phyloP scores from a whole-genome alignment of 2,888 invertebrate genomes.

The Diaperis boleti region DNA sequence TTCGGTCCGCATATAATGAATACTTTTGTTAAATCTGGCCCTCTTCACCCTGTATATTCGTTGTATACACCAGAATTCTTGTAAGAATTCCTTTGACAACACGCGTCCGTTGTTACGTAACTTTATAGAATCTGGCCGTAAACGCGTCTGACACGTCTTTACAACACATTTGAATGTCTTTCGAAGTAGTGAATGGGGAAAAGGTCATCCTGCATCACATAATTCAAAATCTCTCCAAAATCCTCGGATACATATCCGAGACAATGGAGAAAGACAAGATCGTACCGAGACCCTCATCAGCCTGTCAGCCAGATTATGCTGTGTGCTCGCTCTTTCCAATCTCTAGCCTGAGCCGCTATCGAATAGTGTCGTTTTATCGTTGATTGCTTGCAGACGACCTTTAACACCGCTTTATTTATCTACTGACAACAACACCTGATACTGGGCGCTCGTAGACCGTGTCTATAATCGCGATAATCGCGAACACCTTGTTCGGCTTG shows the following conservation, averaged over 20 bases:
- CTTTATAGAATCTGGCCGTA: slow-evolving; percentile 29
- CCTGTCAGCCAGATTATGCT: slow-evolving; percentile 44
- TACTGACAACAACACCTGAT: slow-evolving; percentile 37
- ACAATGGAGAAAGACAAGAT: slow-evolving; percentile 45
- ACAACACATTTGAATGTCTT: slow-evolving; percentile 41
- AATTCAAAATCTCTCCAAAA: slow-evolving; percentile 45
- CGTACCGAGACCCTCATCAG: slow-evolving; percentile 45
- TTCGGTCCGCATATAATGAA: too few species aligned
- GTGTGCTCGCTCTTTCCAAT: slow-evolving; percentile 42
- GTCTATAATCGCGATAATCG: slow-evolving; percentile 18
- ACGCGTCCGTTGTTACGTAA: too few species aligned
- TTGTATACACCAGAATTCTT: too few species aligned
- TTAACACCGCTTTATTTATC: slow-evolving; percentile 41
- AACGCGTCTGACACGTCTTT: slow-evolving; percentile 37
- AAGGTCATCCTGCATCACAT: slow-evolving; percentile 45
- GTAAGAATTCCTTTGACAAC: too few species aligned
- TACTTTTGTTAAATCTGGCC: too few species aligned
- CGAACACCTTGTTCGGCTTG: neutral
- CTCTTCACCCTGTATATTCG: too few species aligned
- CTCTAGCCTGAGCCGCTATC: slow-evolving; percentile 37
- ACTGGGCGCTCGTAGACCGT: slow-evolving; percentile 5
- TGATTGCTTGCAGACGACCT: slow-evolving; percentile 43
- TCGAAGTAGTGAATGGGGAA: slow-evolving; percentile 42
- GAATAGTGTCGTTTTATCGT: slow-evolving; percentile 42
- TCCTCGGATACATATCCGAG: slow-evolving; percentile 45